A percentile compares a stretch with the other conserved stretches of the same genome.
These are phyloP conservation scores for Encarsia formosa DNA, from an alignment of 2,888 invertebrate species.

Conservation along the genomic window DNA sequence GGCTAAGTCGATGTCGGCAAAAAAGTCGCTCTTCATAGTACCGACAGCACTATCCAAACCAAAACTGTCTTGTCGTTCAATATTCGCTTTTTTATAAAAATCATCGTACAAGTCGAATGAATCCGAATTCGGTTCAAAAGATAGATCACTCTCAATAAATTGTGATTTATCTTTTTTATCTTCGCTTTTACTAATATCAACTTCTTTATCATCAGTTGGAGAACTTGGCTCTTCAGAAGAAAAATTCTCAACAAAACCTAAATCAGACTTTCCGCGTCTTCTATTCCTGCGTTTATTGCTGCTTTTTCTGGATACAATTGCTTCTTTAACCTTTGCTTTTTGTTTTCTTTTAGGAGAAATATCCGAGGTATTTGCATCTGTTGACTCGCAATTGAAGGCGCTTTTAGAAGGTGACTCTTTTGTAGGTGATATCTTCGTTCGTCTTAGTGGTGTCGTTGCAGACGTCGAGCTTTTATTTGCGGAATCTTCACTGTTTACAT, in stretches of 20 bases:
- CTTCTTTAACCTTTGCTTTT: slow-evolving; percentile 28
- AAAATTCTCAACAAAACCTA: slow-evolving; percentile 25
- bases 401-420: slow-evolving; percentile 42
- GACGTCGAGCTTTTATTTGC: slow-evolving; percentile 31
- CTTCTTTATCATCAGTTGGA: slow-evolving; percentile 1
- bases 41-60: slow-evolving; percentile 48
- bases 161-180: slow-evolving; percentile 34
- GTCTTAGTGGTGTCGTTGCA: slow-evolving; percentile 43
- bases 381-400: slow-evolving; percentile 36
- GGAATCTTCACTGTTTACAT: slow-evolving; percentile 23
- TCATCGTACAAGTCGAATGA: slow-evolving; percentile 30
- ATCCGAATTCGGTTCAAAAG: slow-evolving; percentile 31
- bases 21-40: slow-evolving; percentile 49
- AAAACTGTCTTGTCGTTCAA: slow-evolving; percentile 46
- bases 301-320: slow-evolving; percentile 8
- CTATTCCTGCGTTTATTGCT: slow-evolving; percentile 20
- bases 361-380: slow-evolving; percentile 14
- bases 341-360: slow-evolving; percentile 24
- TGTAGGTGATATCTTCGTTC: slow-evolving; percentile 48
- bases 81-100: slow-evolving; percentile 36
- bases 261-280: slow-evolving; percentile 24
- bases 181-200: slow-evolving; percentile 17
- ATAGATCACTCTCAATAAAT: slow-evolving; percentile 36
- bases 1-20: slow-evolving; percentile 45
- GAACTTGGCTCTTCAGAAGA: slow-evolving; percentile 19